Evolutionary conservation across 2,797 vertebrate species (phyloP), one percentile per base, ranked within the genome.

Genomic region (Helarctos malayanus): DNA sequence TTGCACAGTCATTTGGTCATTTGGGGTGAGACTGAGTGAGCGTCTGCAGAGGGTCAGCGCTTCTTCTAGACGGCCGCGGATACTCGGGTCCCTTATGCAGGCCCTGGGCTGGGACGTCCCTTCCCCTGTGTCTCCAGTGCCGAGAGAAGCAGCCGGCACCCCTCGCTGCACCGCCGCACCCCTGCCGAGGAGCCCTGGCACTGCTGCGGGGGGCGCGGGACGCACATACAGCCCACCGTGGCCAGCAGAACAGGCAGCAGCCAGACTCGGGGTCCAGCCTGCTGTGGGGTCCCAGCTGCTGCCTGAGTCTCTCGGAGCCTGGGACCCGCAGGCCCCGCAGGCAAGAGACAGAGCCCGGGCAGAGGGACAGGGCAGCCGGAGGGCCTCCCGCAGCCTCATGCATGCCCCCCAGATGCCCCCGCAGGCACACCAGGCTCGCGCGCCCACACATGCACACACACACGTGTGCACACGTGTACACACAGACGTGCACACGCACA

Each of bases 41-140:
- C 14, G 1, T 3, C 59, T 5, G 4, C 59, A 3, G 29, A 5
- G 32, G 59, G 7, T 7, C 32, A 5, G 21, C 14, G 13, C n/a
- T 23, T n/a, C 59, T 47, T 52, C 61, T 0, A 16, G 61, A 29
- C 29, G 1, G 7, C 5, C 3, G 1, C 1, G 18, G 80, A 61
- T 12, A 13, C 38, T 49, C 25, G 2, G 14, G n/a, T 41, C 14
- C 41, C 81, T 32, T 3, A 1, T 2, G 35, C 2, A 23, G 82
- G 11, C 32, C 32, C 25, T 9, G 32, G 45, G 19, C 81, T 49
- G 82, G 32, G 82, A 15, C 1, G 21, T n/a, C 35, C 21, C 45
- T 25, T 25, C 12, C 45, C 29, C 38, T 9, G 2, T 13, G 7
- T n/a, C 41, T 16, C 32, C 8, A 23, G 32, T 0, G 2, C 82